Evolutionary conservation across 2,888 invertebrate species (phyloP).

Genomic region (Catonia carolina): DNA sequence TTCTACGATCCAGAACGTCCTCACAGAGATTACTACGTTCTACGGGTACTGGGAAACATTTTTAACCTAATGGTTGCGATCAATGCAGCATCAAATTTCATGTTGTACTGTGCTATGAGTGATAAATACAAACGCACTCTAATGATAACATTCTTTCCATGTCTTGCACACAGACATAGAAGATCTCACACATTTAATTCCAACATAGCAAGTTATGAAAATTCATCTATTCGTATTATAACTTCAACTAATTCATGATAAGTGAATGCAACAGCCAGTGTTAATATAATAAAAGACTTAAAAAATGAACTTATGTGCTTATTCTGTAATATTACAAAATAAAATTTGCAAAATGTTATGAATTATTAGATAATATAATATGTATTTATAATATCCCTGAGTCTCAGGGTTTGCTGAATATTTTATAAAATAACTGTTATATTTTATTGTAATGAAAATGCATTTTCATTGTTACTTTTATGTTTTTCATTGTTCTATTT

Average conservation of each 20-base stretch:
- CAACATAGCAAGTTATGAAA: conserved; percentile 23
- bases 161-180: conserved; percentile 28
- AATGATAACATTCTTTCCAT: conserved; percentile 35
- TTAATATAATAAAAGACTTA: too few relatives aligned
- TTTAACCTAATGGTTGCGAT: conserved; percentile 63
- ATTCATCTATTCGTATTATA: conserved; percentile 18
- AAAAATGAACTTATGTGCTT: too few relatives aligned
- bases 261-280: too few relatives aligned
- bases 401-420: too few relatives aligned
- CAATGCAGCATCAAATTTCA: conserved; percentile 69
- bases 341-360: too few relatives aligned
- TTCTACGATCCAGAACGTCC: conserved; percentile 34
- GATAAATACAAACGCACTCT: conserved; percentile 61
- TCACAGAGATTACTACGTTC: conserved; percentile 41
- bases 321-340: too few relatives aligned
- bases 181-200: conserved; percentile 23
- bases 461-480: too few relatives aligned
- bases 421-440: too few relatives aligned
- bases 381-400: too few relatives aligned
- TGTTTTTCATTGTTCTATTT: too few relatives aligned
- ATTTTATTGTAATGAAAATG: too few relatives aligned
- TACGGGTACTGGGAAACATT: conserved; percentile 58
- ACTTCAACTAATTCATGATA: conserved; percentile 3
- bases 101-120: conserved; percentile 69
- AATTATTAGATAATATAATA: too few relatives aligned